Evolutionary conservation across 2,888 invertebrate genomes (phyloP).

Genomic region (Cryptus armator): DNA sequence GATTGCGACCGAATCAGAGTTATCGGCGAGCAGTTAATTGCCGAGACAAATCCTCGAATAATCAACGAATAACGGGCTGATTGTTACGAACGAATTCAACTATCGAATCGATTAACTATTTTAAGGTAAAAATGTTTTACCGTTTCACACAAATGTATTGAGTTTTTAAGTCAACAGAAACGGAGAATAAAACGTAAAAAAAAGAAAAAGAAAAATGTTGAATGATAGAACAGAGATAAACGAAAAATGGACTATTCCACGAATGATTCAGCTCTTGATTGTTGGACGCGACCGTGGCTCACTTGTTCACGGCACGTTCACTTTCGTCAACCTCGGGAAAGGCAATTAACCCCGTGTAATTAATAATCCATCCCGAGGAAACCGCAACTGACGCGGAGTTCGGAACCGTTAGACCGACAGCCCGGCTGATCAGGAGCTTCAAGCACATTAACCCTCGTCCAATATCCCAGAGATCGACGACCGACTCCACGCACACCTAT

Average conservation of each 20-base stretch:
- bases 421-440: slow-evolving; percentile 50
- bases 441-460: slow-evolving; percentile 58
- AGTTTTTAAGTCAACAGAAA: background rate
- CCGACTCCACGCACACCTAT: slow-evolving; percentile 6
- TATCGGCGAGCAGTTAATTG: slow-evolving; percentile 11
- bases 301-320: slow-evolving; percentile 43
- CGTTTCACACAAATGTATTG: background rate
- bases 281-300: slow-evolving; percentile 12
- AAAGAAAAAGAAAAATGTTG: background rate
- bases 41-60: slow-evolving; percentile 1
- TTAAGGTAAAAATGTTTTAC: background rate
- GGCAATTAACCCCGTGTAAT: slow-evolving; percentile 76
- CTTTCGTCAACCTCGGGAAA: slow-evolving; percentile 69
- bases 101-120: background rate
- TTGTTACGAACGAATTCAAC: background rate
- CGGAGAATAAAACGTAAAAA: background rate
- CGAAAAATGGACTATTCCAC: slow-evolving; percentile 1
- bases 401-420: slow-evolving; percentile 54
- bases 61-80: background rate
- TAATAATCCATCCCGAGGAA: slow-evolving; percentile 74
- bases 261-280: background rate
- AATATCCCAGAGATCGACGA: slow-evolving; percentile 51
- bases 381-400: slow-evolving; percentile 57
- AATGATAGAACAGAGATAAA: background rate
- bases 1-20: background rate